These are phyloP conservation scores for Rafetus swinhoei DNA, from an alignment of 2,113 vertebrate genomes.

Conservation along the genomic window DNA sequence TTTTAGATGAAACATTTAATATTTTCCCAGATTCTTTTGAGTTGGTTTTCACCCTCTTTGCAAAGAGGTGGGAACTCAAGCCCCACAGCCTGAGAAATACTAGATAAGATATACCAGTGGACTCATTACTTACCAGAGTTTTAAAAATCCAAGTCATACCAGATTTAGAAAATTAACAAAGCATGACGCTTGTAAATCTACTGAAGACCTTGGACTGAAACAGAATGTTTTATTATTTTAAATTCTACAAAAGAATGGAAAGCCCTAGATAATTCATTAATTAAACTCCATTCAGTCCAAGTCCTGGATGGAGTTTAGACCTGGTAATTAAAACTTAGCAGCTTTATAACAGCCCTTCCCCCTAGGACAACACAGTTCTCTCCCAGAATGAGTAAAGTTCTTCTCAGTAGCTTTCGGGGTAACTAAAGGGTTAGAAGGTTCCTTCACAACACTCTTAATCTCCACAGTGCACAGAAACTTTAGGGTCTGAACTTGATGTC, in stretches of 20 bases:
- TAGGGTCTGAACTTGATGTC: neutral
- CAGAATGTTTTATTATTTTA: accelerated
- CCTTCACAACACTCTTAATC: neutral
- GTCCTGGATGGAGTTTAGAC: accelerated
- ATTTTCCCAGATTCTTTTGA: neutral
- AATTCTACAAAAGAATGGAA: neutral
- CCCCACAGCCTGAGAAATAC: neutral
- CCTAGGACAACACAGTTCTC: neutral
- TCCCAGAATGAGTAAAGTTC: too few relatives aligned
- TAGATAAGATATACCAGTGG: accelerated
- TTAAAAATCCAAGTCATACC: neutral
- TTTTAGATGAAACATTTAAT: neutral
- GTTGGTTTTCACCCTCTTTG: neutral
- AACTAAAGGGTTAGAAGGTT: too few relatives aligned
- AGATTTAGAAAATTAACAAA: neutral
- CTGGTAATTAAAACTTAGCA: accelerated
- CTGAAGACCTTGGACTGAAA: neutral
- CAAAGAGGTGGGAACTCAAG: neutral
- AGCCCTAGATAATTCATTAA: neutral
- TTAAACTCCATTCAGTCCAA: neutral
- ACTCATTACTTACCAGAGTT: accelerated
- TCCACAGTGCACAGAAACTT: accelerated
- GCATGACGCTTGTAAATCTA: neutral
- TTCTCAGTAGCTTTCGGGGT: neutral
- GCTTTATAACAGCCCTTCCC: neutral